These are phyloP conservation scores for Rhinogobio ventralis DNA, from an alignment of 2,797 vertebrate species.

Conservation along the genomic window DNA sequence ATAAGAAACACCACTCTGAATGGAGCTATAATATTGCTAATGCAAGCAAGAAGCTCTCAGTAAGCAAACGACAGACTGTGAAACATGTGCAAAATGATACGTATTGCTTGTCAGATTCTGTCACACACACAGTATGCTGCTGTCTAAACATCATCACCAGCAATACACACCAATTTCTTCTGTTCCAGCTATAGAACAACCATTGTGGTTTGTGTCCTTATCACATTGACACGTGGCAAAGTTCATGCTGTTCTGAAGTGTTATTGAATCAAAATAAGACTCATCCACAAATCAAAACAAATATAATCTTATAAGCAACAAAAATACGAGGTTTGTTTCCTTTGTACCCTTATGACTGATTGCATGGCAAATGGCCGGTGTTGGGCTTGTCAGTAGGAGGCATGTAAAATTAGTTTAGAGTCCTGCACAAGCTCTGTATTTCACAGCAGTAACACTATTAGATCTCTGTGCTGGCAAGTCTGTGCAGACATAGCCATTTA, in stretches of 20 bases:
- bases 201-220: slow-evolving; percentile 30
- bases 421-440: slow-evolving; percentile 50
- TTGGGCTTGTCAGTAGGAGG: slow-evolving; percentile 44
- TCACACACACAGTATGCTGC: slow-evolving; percentile 25
- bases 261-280: slow-evolving; percentile 51
- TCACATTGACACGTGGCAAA: slow-evolving; percentile 39
- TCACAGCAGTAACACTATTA: slow-evolving; percentile 53
- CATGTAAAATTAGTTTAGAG: slow-evolving; percentile 55
- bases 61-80: neutral
- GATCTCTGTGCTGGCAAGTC: slow-evolving; percentile 39
- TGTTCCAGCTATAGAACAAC: slow-evolving; percentile 18
- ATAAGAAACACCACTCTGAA: slow-evolving; percentile 32
- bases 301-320: slow-evolving; percentile 54
- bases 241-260: slow-evolving; percentile 27
- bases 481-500: slow-evolving; percentile 50
- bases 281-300: slow-evolving; percentile 40
- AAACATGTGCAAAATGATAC: slow-evolving; percentile 22
- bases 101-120: slow-evolving; percentile 37
- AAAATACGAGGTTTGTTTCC: slow-evolving; percentile 37
- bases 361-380: slow-evolving; percentile 44
- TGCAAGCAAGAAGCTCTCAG: slow-evolving; percentile 11
- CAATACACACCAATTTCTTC: slow-evolving; percentile 30
- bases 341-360: slow-evolving; percentile 44
- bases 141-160: slow-evolving; percentile 27
- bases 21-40: slow-evolving; percentile 6